phyloP scores from a whole-genome alignment of 1,140 invertebrate genomes.

The Leptinotarsa undecemlineata region DNA sequence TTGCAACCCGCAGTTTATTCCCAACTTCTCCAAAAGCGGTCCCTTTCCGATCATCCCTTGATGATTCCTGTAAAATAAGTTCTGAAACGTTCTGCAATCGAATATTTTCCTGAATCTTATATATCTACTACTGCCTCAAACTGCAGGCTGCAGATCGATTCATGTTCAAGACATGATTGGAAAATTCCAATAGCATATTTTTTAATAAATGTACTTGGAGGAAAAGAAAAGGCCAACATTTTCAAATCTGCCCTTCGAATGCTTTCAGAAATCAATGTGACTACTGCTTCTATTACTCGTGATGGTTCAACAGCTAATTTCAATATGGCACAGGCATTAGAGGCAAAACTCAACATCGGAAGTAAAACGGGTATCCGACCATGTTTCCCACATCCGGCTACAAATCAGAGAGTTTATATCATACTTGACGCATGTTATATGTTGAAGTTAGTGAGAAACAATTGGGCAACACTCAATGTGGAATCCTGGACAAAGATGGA shows the following conservation, averaged over 20 bases:
- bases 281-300: too few species aligned
- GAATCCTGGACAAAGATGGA: background rate
- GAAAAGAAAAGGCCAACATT: constrained; percentile 16
- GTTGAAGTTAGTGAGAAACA: constrained; percentile 10
- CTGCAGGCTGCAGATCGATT: too few species aligned
- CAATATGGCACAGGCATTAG: background rate
- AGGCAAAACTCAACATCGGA: background rate
- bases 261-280: background rate
- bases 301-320: background rate
- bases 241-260: background rate
- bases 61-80: too few species aligned
- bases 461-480: background rate
- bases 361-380: background rate
- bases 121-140: too few species aligned
- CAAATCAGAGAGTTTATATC: background rate
- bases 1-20: too few species aligned
- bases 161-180: too few species aligned
- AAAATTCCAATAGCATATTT: constrained; percentile 25
- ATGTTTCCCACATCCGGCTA: constrained; percentile 1
- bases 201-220: constrained; percentile 14
- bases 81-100: too few species aligned
- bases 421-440: background rate
- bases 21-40: too few species aligned
- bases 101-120: too few species aligned
- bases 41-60: too few species aligned